Evolutionary conservation across 1,140 invertebrate genomes (phyloP).

Genomic region (honey bee (Apis mellifera)): Amel_HAv3.1 CM009934.2:10901501-10902000

Average conservation of each 20-base stretch:
- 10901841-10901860: conserved; percentile 72
- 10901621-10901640: not conserved
- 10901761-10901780: not conserved
- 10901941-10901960: conserved; percentile 27
- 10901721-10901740: not conserved
- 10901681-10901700: not conserved
- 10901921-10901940: conserved; percentile 60
- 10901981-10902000: conserved; percentile 60
- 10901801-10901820: conserved; percentile 45
- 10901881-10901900: conserved; percentile 50
- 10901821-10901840: not conserved
- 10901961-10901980: conserved; percentile 59
- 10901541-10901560: not conserved
- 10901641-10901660: not conserved
- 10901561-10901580: conserved; percentile 14
- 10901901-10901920: conserved; percentile 25
- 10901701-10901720: not conserved
- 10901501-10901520: conserved; percentile 33
- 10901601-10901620: not conserved
- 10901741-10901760: no score
- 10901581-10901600: not conserved
- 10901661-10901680: not conserved
- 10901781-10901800: not conserved
- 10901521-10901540: conserved; percentile 4
- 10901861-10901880: conserved; percentile 38